Evolutionary conservation across 2,113 vertebrate species (phyloP).

Genomic region (Pterophyllum scalare): DNA sequence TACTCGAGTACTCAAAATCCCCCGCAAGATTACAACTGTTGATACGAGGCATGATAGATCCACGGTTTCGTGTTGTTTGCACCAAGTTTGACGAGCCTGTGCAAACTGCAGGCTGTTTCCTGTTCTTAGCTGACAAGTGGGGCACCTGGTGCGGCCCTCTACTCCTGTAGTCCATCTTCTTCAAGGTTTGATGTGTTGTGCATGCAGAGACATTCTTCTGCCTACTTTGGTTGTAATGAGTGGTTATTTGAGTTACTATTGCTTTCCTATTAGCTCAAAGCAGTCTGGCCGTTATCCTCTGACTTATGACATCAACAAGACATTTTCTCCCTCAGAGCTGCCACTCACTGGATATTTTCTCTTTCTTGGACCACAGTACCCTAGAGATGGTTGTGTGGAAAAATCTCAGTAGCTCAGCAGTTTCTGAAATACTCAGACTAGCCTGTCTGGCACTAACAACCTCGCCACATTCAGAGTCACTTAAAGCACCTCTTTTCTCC

Average conservation of each 20-base stretch:
- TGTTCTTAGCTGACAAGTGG: not conserved
- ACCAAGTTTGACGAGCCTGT: too few relatives aligned
- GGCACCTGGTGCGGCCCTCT: not conserved
- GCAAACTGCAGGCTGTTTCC: too few relatives aligned
- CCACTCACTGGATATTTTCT: not conserved
- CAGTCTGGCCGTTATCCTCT: not conserved
- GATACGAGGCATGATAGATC: too few relatives aligned
- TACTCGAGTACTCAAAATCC: too few relatives aligned
- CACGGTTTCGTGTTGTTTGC: not conserved
- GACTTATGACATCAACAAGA: not conserved
- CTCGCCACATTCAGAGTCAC: fast-evolving
- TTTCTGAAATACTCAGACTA: not conserved
- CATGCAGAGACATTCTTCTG: not conserved
- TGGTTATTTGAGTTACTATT: not conserved
- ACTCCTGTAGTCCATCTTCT: not conserved
- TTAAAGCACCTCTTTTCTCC: not conserved
- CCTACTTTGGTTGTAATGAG: not conserved
- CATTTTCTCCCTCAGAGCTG: not conserved
- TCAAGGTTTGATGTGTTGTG: not conserved
- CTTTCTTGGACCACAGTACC: not conserved
- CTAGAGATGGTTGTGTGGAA: not conserved
- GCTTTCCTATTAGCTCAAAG: not conserved
- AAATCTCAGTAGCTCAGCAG: not conserved
- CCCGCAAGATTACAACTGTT: too few relatives aligned
- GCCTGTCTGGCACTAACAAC: not conserved